Conservation (phyloP, 30 jellyfish, hydroid and myxozoan species). For the Cassiopea xamachana region DNA sequence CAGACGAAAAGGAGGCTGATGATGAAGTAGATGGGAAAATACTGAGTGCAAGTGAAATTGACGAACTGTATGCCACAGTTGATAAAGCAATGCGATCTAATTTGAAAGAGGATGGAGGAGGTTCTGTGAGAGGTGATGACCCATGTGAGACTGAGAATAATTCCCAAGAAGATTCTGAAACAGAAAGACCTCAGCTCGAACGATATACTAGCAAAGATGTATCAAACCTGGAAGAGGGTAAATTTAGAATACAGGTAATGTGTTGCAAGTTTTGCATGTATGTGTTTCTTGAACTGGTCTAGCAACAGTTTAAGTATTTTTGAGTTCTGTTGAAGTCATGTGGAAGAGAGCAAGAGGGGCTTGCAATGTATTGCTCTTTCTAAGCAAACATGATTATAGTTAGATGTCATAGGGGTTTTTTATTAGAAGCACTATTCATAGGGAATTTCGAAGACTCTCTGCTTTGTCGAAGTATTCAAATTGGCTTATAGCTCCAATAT, state of each 20-base stretch:
- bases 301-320: too few species aligned
- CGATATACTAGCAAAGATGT: slow-evolving; percentile 36
- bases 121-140: background rate
- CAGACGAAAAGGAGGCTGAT: slow-evolving; percentile 40
- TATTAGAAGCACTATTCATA: too few species aligned
- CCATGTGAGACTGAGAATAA: background rate
- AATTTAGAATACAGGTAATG: slow-evolving; percentile 61
- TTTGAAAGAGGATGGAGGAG: background rate
- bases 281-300: too few species aligned
- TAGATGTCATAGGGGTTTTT: too few species aligned
- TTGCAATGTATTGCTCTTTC: too few species aligned
- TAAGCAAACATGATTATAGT: too few species aligned
- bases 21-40: slow-evolving; percentile 8
- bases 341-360: too few species aligned
- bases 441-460: too few species aligned
- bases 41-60: slow-evolving; percentile 47
- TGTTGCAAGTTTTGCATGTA: too few species aligned
- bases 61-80: slow-evolving; percentile 82
- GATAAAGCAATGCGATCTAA: slow-evolving; percentile 44
- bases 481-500: too few species aligned
- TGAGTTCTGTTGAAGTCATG: too few species aligned
- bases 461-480: too few species aligned
- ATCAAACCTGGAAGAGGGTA: slow-evolving; percentile 59
- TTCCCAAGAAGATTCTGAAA: slow-evolving; percentile 1
- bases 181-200: slow-evolving; percentile 9